Evolutionary conservation across 2,888 invertebrate genomes (phyloP), one percentile per base, ranked within the genome.

Genomic region (Scaptomyza reducta): DNA sequence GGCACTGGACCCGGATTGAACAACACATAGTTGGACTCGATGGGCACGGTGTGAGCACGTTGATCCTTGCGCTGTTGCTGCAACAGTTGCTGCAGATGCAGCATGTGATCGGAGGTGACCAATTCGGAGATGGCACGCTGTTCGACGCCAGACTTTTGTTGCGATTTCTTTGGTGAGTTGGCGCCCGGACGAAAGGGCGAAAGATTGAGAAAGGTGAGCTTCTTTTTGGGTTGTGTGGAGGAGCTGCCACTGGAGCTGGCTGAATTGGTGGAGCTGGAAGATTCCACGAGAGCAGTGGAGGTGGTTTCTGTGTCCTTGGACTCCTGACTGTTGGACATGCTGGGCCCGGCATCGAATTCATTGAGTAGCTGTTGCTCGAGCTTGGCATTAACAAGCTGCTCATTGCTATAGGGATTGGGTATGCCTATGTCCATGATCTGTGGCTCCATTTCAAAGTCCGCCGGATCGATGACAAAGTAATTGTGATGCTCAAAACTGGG

Each of bases 1-100:
- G 90, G 91, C 65, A 92, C 91, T 10, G 91, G 92, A 5, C 91
- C 90, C 40, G 91, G 91, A 86, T 92, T 91, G 66, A 92, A 92
- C 14, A 92, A 71, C 51, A 91, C 91, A 70, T 91, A 91, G 76
- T 91, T 92, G 44, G 91, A 90, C 74, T 92, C 92, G 62, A 91
- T 89, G 35, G 91, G 91, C 35, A 91, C 91, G 10, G 91, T 90
- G 62, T 90, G 89, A 40, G 91, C 89, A 38, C 91, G 88, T 46
- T 89, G 88, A 47, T 88, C 88, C 44, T 72, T 68, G 16, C 79
- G 83, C 55, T 90, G 84, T 22, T 88, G 78, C 46, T 83, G 74
- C 27, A 90, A 53, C 70, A 90, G 61, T 6, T 83, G 82, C 18
- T 90, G 90, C 62, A 90, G 56, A 42, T 90, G 89, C 27, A 89